Base-by-base conservation (phyloP, 1,140 invertebrate genomes). In the Pogonomyrmex barbatus region DNA sequence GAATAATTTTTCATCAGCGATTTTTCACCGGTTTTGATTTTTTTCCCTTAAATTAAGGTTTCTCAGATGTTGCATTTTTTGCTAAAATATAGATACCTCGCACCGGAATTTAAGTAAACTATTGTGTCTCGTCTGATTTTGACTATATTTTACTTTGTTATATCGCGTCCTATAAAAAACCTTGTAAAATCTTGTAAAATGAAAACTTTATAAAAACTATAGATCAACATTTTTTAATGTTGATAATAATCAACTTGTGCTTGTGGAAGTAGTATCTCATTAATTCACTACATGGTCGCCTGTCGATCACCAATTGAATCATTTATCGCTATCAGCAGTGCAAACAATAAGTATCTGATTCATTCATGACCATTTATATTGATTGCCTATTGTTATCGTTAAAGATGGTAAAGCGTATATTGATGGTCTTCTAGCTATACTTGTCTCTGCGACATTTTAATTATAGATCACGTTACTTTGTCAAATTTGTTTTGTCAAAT, bases 331-430 rank as follows among this genome's bases (percentile, higher is more conserved):
- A 82, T 47, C 62, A 73, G 12, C 33, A 33, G 56, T 52, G 79
- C 68, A 60, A 83, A 60, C 60, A 73, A 83, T 73, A 75, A 73
- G 71, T 73, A 56, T 50, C 56, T 83, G 68, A 83, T 75, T 83
- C 50, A 81, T 8, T 12, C n/a, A 24, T 30, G 63, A 45, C 17
- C 12, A 50, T 73, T 62, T 33, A 33, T 75, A 60, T 60, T 73
- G 14, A 82, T 83, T 36, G 42, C 5, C 67, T n/a, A 82, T 82
- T 81, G 78, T 79, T 81, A 52, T 39, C 67, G 36, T 50, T 24
- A 50, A 73, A 67, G 33, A 65, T 33, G 42, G 6, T 62, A 62
- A 39, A 62, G 54, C 9, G 39, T 39, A 62, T 54, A 47, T 73
- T 39, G n/a, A 50, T 17, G 33, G 9, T 12, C 14, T 42, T 47